phyloP scores from a whole-genome alignment of 2,797 vertebrate genomes.

The Pyrrhura leucotis region DNA sequence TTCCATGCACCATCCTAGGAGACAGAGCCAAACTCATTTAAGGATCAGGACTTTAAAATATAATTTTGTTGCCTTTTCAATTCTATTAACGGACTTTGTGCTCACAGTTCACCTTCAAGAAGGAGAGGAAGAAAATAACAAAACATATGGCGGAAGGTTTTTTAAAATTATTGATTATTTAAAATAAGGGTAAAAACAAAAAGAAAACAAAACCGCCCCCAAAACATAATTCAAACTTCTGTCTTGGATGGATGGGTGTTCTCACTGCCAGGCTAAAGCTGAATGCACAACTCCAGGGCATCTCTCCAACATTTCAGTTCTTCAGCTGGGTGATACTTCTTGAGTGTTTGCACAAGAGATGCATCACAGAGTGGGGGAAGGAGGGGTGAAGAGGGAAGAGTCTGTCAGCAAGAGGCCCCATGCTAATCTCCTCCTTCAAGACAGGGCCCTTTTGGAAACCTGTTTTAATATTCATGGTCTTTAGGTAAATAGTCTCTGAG shows the following conservation, averaged over 20 bases:
- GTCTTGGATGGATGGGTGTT: background rate
- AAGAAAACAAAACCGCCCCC: accelerated
- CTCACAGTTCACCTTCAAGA: background rate
- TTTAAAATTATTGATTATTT: background rate
- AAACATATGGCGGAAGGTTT: accelerated
- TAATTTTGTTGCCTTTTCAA: background rate
- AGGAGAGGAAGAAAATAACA: accelerated
- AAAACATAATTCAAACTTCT: background rate
- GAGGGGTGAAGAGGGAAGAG: constrained; percentile 52
- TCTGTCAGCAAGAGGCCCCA: constrained; percentile 62
- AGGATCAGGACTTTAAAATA: background rate
- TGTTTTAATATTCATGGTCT: constrained; percentile 78
- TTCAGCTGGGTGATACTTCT: constrained; percentile 59
- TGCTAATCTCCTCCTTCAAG: constrained; percentile 74
- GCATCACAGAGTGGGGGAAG: constrained; percentile 25
- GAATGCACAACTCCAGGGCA: constrained; percentile 20
- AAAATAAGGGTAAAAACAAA: background rate
- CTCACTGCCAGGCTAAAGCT: background rate
- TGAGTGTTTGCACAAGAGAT: constrained; percentile 72
- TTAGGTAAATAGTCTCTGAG: constrained; percentile 77
- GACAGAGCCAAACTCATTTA: background rate
- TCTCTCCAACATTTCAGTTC: constrained; percentile 37
- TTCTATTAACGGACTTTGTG: background rate
- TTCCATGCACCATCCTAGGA: background rate
- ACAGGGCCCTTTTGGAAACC: constrained; percentile 64